These are phyloP conservation scores for Bombyx huttoni DNA, from an alignment of 2,888 invertebrate genomes.

Conservation along the genomic window DNA sequence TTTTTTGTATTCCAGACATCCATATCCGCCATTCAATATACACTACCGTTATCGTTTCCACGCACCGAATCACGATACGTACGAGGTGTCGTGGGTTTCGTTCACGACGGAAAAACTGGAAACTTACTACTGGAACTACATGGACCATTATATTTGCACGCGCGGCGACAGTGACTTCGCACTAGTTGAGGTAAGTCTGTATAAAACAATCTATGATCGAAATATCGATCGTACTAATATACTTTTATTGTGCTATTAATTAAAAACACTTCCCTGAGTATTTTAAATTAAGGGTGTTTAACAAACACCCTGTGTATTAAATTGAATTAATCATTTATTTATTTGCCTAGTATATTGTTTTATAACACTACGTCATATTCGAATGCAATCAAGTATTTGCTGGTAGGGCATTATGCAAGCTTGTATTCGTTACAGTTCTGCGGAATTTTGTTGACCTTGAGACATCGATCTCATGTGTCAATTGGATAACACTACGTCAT, in stretches of 20 bases:
- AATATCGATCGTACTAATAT: neutral
- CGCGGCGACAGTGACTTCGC: slow-evolving; percentile 93
- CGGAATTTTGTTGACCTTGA: no score
- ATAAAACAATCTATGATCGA: neutral
- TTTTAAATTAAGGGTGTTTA: no score
- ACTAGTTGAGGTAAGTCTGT: slow-evolving; percentile 79
- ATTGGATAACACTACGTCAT: no score
- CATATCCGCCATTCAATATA: slow-evolving; percentile 92
- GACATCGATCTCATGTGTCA: no score
- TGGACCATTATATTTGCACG: slow-evolving; percentile 97
- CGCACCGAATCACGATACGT: slow-evolving; percentile 92
- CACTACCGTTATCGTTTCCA: slow-evolving; percentile 94
- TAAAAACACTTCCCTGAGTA: neutral
- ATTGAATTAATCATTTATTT: no score
- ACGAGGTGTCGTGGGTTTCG: slow-evolving; percentile 94
- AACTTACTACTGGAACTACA: slow-evolving; percentile 97
- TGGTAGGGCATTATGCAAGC: no score
- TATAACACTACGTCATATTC: no score
- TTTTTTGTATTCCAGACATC: slow-evolving; percentile 78
- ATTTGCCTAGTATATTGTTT: no score
- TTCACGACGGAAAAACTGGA: slow-evolving; percentile 96
- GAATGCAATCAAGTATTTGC: no score
- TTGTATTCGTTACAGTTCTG: no score
- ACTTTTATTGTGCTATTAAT: slow-evolving; percentile 2
- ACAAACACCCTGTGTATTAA: no score